Evolutionary conservation across 2,113 vertebrate genomes (phyloP), one percentile per base, ranked within the genome.

Genomic region (Bujurquina vittata): DNA sequence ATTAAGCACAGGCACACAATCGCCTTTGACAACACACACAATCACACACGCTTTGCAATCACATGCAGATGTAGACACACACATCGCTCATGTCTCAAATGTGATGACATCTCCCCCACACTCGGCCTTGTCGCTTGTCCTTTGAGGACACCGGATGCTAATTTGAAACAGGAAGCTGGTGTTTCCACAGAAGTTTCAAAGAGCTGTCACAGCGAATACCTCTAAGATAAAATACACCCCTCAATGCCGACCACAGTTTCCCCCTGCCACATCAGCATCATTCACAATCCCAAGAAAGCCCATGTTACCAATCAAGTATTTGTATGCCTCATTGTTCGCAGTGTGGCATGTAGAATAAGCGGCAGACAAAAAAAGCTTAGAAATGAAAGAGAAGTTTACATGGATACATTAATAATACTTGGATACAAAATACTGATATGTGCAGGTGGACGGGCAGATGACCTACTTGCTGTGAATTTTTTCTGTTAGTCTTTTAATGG

Each of bases 91-190:
- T 65, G 58, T 56, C 75, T 87, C 84, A 35, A 56, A 75, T 40
- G 63, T 85, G 88, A 87, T 80, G 87, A 89, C 76, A 75, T 49
- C 65, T 54, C 69, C 55, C 31, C 67, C 83, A 78, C 55, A 22
- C 58, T 74, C 22, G 33, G 77, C 79, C 84, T 84, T 89, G 88
- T 89, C 75, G 31, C 76, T 84, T 62, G 58, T 90, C 37, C 84
- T 91, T 84, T 76, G 69, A 90, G 87, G 85, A 92, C 88, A 89
- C 75, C 69, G 84, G 81, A 93, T 87, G 86, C 85, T 95, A 93
- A 95, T 91, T 89, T 86, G 88, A 94, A 94, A 86, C 94, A 94
- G 93, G 83, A 88, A 90, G 86, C 88, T 89, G 60, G 75, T 83
- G 60, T 88, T 89, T 85, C 84, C 77, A 89, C 75, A 86, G 72